These are phyloP conservation scores for Hyposoter didymator DNA, from an alignment of 2,888 invertebrate species.

Conservation along the genomic window DNA sequence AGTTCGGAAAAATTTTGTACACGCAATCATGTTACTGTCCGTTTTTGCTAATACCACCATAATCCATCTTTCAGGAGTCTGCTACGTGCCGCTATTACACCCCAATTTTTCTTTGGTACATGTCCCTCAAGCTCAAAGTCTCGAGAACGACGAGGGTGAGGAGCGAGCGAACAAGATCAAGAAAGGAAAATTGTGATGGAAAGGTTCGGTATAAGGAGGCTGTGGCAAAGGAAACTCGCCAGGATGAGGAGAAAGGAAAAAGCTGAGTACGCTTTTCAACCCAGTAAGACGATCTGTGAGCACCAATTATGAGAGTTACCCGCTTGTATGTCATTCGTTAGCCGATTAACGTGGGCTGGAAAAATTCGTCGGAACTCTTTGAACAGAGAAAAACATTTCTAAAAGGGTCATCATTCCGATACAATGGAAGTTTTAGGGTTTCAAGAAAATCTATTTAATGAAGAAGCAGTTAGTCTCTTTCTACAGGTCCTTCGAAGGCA, in stretches of 20 bases:
- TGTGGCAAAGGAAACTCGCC: neutral
- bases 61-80: neutral
- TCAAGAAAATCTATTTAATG: constrained; percentile 42
- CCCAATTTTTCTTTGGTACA: constrained; percentile 1
- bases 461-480: constrained; percentile 16
- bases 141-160: neutral
- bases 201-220: constrained; percentile 17
- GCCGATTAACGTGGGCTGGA: constrained; percentile 77
- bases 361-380: constrained; percentile 79
- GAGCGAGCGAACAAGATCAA: neutral
- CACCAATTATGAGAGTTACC: constrained; percentile 81
- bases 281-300: constrained; percentile 74
- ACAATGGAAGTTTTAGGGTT: constrained; percentile 31
- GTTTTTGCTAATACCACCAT: constrained; percentile 24
- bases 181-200: constrained; percentile 51
- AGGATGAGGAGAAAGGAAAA: constrained; percentile 22
- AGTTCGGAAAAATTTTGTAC: neutral
- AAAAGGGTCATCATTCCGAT: neutral
- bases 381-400: constrained; percentile 42
- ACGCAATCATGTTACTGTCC: neutral
- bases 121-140: constrained; percentile 18
- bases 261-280: constrained; percentile 32
- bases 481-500: constrained; percentile 1
- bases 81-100: constrained; percentile 24
- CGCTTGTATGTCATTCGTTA: constrained; percentile 79